Base-by-base conservation (phyloP, 2,113 vertebrate genomes). In the Pedetes capensis region DNA sequence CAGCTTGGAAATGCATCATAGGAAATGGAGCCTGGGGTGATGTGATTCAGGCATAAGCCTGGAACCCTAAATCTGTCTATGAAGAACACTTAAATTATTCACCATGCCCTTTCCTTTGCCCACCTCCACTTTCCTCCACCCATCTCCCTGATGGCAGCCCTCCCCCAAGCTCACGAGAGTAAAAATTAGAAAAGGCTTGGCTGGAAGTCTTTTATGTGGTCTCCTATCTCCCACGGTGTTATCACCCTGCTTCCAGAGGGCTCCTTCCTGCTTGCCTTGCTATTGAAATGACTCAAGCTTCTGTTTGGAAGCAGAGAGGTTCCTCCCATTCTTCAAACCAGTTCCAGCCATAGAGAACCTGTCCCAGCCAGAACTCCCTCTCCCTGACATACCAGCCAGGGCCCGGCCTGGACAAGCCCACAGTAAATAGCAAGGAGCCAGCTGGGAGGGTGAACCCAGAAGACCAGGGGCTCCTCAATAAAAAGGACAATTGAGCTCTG, bases 241-340 rank as follows among this genome's bases (percentile, higher is more conserved):
- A 61, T 87, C 71, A 37, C 32, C 27, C 61, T 42, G 42, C 44
- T 68, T 80, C 71, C 17, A 61, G 66, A 27, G 68, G 37, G 23
- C 39, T 49, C 20, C 29, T 82, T 90, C 55, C 74, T 64, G 68
- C 34, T 71, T 23, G 17, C 29, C 90, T 51, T 88, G 23, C 64
- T 39, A 47, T 7, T 82, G 78, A 87, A 80, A 80, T 61, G 57
- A 74, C 27, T 78, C 66, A 53, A 13, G 63, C 75, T 88, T 47
- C 51, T 47, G 44, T 49, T 76, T 63, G 63, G 64, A 94, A 72
- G 39, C 74, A 51, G 80, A 66, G 79, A 25, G 8, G 57, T 86
- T 91, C 75, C 34, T 88, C 53, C 39, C 13, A 32, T 75, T 87
- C 81, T 86, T 89, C 59, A 68, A 89, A 81, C 85, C 75, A 89